Conservation (phyloP, 92 coral and sea anemone species). For the Bergia puertoricense region DNA sequence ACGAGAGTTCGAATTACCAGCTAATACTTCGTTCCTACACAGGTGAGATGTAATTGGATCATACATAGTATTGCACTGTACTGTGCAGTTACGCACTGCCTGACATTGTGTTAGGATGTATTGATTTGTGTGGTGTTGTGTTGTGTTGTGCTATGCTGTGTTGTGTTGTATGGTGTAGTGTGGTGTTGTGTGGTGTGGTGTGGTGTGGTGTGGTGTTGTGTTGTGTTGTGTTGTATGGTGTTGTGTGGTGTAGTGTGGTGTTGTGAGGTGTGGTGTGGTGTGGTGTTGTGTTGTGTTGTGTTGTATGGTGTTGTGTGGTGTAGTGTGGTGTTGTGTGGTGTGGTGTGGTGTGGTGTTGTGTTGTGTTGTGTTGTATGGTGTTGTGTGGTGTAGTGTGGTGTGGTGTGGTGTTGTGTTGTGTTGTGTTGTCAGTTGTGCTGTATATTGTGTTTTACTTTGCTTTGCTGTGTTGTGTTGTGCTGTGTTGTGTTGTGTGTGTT, state of each 20-base stretch:
- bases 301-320: no score
- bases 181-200: not conserved
- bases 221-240: not conserved
- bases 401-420: no score
- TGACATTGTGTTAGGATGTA: no score
- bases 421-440: no score
- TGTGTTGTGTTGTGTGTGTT: no score
- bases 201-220: not conserved
- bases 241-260: not conserved
- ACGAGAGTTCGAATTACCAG: conserved; percentile 12
- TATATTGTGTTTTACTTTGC: no score
- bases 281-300: not conserved
- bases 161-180: not conserved
- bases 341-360: no score
- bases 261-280: not conserved
- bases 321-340: no score
- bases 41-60: not conserved
- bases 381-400: no score
- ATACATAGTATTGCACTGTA: not conserved
- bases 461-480: no score
- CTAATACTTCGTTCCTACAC: not conserved
- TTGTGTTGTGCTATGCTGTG: not conserved
- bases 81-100: not conserved
- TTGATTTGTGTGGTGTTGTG: no score
- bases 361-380: no score